Evolutionary conservation across 2,113 vertebrate genomes (phyloP).

Genomic region (Pseudopodoces humilis): DNA sequence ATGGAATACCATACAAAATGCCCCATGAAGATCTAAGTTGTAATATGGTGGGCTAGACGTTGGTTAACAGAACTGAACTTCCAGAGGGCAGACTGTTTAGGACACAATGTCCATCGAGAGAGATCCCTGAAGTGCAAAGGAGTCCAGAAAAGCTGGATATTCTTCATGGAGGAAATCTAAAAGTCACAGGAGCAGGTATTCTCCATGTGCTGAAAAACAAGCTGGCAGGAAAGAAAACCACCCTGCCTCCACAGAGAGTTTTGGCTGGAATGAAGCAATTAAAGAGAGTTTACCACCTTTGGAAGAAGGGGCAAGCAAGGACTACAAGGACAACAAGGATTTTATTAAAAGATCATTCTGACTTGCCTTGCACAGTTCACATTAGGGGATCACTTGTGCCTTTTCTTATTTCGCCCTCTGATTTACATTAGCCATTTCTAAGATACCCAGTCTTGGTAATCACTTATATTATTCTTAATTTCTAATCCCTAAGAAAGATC

Average conservation of each 20-base stretch:
- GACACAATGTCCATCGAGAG: neutral
- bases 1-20: neutral
- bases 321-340: neutral
- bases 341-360: neutral
- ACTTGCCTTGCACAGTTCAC: neutral
- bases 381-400: neutral
- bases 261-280: neutral
- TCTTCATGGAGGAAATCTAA: neutral
- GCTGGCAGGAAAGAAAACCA: neutral
- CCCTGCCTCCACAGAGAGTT: neutral
- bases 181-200: neutral
- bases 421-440: neutral
- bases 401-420: neutral
- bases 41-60: neutral
- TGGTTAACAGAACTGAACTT: neutral
- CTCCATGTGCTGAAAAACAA: neutral
- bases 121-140: neutral
- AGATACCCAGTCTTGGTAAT: neutral
- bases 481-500: neutral
- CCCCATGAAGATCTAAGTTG: rapidly evolving
- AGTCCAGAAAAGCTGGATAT: neutral
- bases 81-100: neutral
- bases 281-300: neutral
- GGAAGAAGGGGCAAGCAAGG: neutral
- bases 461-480: neutral